Evolutionary conservation across 2,797 vertebrate species (phyloP).

Genomic region (Manis javanica): DNA sequence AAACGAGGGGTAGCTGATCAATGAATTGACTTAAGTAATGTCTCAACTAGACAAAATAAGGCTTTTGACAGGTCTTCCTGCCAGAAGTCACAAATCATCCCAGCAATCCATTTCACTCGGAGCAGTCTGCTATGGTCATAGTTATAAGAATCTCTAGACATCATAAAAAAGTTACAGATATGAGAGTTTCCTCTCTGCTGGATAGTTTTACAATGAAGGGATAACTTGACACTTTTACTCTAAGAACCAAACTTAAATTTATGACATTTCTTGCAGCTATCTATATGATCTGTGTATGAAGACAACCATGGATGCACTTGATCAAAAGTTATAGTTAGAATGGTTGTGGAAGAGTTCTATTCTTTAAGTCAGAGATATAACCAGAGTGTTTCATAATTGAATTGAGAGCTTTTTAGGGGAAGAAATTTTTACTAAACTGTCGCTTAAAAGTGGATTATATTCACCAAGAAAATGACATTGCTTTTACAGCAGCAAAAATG

Average conservation of each 20-base stretch:
- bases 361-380: background rate
- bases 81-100: conserved; percentile 51
- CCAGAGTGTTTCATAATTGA: background rate
- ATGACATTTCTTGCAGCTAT: conserved; percentile 44
- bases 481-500: background rate
- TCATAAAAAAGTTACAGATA: conserved; percentile 43
- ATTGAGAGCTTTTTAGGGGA: background rate
- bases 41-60: conserved; percentile 46
- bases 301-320: background rate
- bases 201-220: conserved; percentile 30
- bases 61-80: conserved; percentile 23
- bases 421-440: conserved; percentile 32
- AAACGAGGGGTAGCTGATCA: background rate
- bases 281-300: background rate
- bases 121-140: background rate
- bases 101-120: conserved; percentile 12
- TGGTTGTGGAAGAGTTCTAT: background rate
- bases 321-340: conserved; percentile 21
- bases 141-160: background rate
- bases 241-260: conserved; percentile 58
- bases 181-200: conserved; percentile 13
- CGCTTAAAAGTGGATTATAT: background rate
- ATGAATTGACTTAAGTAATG: conserved; percentile 28
- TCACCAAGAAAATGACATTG: conserved; percentile 5
- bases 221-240: conserved; percentile 35